phyloP scores from a whole-genome alignment of 1,140 invertebrate genomes.

The Solenopsis invicta region DNA sequence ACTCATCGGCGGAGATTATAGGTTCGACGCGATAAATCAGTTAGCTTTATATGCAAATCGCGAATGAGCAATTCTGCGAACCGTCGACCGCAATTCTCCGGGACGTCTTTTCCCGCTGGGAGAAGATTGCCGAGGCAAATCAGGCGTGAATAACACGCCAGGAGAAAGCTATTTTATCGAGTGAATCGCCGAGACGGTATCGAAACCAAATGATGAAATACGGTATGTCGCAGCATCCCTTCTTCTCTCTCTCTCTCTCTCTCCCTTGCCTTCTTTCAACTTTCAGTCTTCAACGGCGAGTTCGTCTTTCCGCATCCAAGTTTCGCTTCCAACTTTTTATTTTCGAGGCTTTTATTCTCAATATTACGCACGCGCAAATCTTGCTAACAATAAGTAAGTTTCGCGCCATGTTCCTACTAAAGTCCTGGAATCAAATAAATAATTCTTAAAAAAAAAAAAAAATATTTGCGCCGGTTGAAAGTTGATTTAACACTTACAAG shows the following conservation, averaged over 20 bases:
- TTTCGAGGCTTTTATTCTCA: constrained; percentile 1
- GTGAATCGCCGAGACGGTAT: constrained; percentile 57
- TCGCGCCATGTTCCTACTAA: not conserved
- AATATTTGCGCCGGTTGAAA: not conserved
- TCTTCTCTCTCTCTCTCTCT: not conserved
- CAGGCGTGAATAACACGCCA: constrained; percentile 68
- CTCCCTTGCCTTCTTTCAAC: not conserved
- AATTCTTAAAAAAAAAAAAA: too few species aligned
- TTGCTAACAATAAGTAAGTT: constrained; percentile 31
- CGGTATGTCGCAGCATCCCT: not conserved
- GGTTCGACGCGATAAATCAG: constrained; percentile 65
- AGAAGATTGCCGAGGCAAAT: constrained; percentile 66
- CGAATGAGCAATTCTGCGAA: constrained; percentile 61
- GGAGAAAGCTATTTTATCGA: constrained; percentile 62
- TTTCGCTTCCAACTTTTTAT: constrained; percentile 28
- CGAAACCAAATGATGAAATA: constrained; percentile 56
- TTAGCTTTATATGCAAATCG: constrained; percentile 72
- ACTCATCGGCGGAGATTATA: constrained; percentile 29
- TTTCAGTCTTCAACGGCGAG: constrained; percentile 13
- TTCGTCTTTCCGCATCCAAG: constrained; percentile 5
- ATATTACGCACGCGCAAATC: not conserved
- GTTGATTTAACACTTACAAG: not conserved
- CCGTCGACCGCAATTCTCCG: constrained; percentile 57
- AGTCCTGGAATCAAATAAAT: not conserved
- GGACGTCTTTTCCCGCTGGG: constrained; percentile 51